A percentile compares a stretch with the other conserved stretches of the same genome.
Conservation (phyloP, 1,140 invertebrate species). For the Penaeus vannamei region DNA sequence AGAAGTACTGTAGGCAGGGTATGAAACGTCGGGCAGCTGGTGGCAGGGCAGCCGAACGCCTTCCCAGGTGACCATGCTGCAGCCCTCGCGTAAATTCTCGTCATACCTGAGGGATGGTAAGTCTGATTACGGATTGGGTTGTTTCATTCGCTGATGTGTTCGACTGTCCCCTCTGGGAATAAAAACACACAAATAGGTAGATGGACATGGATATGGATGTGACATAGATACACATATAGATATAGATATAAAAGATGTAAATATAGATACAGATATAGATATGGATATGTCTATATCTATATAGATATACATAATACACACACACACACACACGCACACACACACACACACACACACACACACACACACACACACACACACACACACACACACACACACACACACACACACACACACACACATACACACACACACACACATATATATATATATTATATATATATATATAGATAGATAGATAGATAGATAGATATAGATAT, state of each 20-base stretch:
- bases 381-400: background rate
- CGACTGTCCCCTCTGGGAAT: too few species aligned
- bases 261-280: too few species aligned
- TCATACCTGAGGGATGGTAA: conserved; percentile 32
- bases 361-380: background rate
- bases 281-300: too few species aligned
- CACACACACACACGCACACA: background rate
- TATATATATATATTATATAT: background rate
- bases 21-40: background rate
- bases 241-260: background rate
- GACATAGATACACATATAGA: background rate
- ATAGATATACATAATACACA: conserved; percentile 7
- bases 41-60: conserved; percentile 26
- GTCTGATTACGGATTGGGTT: background rate
- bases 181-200: background rate
- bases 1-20: background rate
- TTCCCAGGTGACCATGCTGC: conserved; percentile 47
- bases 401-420: background rate
- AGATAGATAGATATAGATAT: background rate
- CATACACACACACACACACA: background rate
- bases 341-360: background rate
- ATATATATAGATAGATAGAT: background rate
- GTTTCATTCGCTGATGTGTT: too few species aligned
- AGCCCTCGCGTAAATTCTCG: conserved; percentile 23
- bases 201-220: background rate